These are phyloP conservation scores for Eupleurogrammus muticus DNA, from an alignment of 2,797 vertebrate genomes.

Conservation along the genomic window DNA sequence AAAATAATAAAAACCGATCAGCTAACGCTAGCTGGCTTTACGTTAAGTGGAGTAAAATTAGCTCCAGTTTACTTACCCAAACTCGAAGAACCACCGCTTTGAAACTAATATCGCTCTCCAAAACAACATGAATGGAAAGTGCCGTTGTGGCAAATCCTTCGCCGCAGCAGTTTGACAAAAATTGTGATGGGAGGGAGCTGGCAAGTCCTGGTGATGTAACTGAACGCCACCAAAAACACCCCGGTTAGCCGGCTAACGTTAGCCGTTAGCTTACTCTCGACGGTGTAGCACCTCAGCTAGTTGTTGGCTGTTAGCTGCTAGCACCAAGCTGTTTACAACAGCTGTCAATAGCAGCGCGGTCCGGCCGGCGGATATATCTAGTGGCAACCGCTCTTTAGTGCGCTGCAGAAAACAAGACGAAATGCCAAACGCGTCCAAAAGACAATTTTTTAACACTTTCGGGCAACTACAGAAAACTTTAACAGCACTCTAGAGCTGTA, in stretches of 20 bases:
- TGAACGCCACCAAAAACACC: slow-evolving; percentile 27
- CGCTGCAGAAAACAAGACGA: neutral
- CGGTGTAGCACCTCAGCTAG: slow-evolving; percentile 15
- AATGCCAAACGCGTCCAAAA: accelerated
- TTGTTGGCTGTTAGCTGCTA: slow-evolving; percentile 40
- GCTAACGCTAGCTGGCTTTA: slow-evolving; percentile 9
- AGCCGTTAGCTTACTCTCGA: slow-evolving; percentile 45
- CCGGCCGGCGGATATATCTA: slow-evolving; percentile 7
- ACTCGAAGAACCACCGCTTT: slow-evolving; percentile 32
- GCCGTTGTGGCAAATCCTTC: slow-evolving; percentile 36
- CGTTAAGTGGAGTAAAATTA: slow-evolving; percentile 47
- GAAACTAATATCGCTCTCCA: slow-evolving; percentile 30
- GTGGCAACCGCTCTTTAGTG: neutral
- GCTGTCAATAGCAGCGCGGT: slow-evolving; percentile 67
- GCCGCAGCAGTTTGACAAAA: slow-evolving; percentile 5
- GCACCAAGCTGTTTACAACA: slow-evolving; percentile 71
- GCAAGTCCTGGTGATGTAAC: slow-evolving; percentile 31
- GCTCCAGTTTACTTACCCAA: slow-evolving; percentile 64
- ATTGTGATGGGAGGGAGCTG: slow-evolving; percentile 14
- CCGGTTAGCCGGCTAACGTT: slow-evolving; percentile 58
- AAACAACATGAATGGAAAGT: slow-evolving; percentile 75
- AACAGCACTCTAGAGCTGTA: slow-evolving; percentile 62
- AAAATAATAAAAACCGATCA: no score
- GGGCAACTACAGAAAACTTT: slow-evolving; percentile 25
- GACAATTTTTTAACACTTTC: slow-evolving; percentile 13